Evolutionary conservation across 1,140 invertebrate species (phyloP), one percentile per base, ranked within the genome.

Genomic region (Trissolcus basalis): DNA sequence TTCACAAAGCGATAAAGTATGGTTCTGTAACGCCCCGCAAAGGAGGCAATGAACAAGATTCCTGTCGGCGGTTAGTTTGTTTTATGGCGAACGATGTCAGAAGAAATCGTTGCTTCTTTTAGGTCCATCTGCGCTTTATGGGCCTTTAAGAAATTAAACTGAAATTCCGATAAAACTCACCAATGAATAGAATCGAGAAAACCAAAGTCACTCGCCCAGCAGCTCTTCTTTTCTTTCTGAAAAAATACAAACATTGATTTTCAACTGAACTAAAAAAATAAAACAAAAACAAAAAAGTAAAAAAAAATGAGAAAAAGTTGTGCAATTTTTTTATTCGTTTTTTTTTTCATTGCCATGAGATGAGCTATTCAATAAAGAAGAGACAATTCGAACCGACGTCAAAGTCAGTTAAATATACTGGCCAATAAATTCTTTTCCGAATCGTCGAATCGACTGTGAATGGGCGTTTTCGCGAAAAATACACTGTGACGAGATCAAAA

Each of bases 61-160:
- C 82, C 85, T 85, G 82, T 87, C 83, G 83, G 78, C 82, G 84
- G 80, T 82, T 82, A 80, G 80, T 82, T 87, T 87, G 83, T 87
- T 88, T 88, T 88, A 88, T 83, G 82, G 81, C 81, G 45, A 79
- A 41, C 77, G 76, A 77, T 72, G 83, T 83, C 82, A 82, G 76
- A 63, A 83, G 80, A 83, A 84, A 78, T 81, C 68, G 63, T 73
- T 80, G 75, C 82, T 81, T 80, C 81, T 82, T 85, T 85, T 84
- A 83, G 82, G 60, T 85, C 81, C 84, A 88, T 87, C 84, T 85
- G 85, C 78, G 74, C 82, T 87, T 88, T 87, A 87, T 85, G 82
- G 69, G 54, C 81, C 82, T 84, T 86, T 84, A 83, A 84, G 81
- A 82, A 86, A 87, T 86, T 85, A 77, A 72, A 69, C 80, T 79